phyloP scores from a whole-genome alignment of 2,888 invertebrate genomes.

The Euphydryas editha region DNA sequence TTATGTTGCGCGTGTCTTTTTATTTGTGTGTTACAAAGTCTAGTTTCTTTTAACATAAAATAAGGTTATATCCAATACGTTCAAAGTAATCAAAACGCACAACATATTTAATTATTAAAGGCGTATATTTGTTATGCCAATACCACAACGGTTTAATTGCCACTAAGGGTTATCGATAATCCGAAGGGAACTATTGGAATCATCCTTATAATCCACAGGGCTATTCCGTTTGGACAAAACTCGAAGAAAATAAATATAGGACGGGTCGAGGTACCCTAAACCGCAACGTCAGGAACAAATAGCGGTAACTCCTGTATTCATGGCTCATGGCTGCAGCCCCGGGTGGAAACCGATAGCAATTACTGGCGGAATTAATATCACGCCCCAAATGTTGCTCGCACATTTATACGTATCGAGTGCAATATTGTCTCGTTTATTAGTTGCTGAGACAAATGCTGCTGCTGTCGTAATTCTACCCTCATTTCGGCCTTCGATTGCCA shows the following conservation, averaged over 20 bases:
- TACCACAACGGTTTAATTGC: constrained; percentile 55
- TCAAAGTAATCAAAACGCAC: background rate
- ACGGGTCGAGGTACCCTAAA: constrained; percentile 74
- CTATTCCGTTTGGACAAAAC: constrained; percentile 72
- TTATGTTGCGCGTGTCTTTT: too few relatives aligned
- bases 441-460: constrained; percentile 78
- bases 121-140: constrained; percentile 40
- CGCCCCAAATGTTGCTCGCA: constrained; percentile 81
- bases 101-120: background rate
- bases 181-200: constrained; percentile 63
- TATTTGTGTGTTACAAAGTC: too few relatives aligned
- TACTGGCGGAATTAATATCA: constrained; percentile 83
- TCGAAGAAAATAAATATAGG: constrained; percentile 81
- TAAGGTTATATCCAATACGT: background rate
- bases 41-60: background rate
- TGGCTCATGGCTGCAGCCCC: constrained; percentile 80
- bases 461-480: constrained; percentile 71
- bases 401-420: constrained; percentile 83
- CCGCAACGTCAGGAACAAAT: constrained; percentile 83
- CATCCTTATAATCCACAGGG: constrained; percentile 66
- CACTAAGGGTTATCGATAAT: constrained; percentile 59
- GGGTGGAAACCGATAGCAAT: constrained; percentile 82
- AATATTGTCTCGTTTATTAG: constrained; percentile 84
- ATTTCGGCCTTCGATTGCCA: constrained; percentile 70
- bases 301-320: constrained; percentile 83